A percentile compares a stretch with the other conserved stretches of the same genome.
Conservation (phyloP, 2,113 vertebrate genomes). For the Melanotaenia duboulayi region DNA sequence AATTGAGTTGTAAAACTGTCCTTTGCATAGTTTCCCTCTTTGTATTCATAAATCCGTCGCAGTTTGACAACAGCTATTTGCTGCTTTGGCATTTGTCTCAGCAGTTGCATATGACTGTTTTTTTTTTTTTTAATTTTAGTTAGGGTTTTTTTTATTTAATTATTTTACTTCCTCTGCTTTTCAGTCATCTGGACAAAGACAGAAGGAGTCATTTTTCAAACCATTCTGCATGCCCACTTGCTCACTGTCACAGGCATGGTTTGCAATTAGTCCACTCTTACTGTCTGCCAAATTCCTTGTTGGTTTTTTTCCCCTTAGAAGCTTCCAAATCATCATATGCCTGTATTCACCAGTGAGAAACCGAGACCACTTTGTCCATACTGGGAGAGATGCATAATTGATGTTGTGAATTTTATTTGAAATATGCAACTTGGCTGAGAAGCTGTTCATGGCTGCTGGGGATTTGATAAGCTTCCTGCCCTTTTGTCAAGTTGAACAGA, state of each 20-base stretch:
- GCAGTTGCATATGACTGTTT: slow-evolving; percentile 53
- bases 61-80: slow-evolving; percentile 67
- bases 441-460: slow-evolving; percentile 68
- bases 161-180: slow-evolving; percentile 42
- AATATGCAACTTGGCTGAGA: slow-evolving; percentile 63
- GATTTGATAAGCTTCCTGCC: slow-evolving; percentile 67
- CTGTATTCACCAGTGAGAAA: slow-evolving; percentile 42
- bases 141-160: slow-evolving; percentile 12
- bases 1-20: slow-evolving; percentile 7
- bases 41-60: slow-evolving; percentile 50
- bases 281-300: slow-evolving; percentile 67
- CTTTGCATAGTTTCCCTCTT: slow-evolving; percentile 37
- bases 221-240: slow-evolving; percentile 51
- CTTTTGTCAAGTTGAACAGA: slow-evolving; percentile 72
- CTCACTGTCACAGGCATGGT: slow-evolving; percentile 55
- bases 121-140: slow-evolving; percentile 26
- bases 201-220: slow-evolving; percentile 65
- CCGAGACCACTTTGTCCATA: slow-evolving; percentile 42
- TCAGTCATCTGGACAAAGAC: slow-evolving; percentile 70
- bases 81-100: slow-evolving; percentile 56
- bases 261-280: slow-evolving; percentile 69
- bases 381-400: slow-evolving; percentile 59
- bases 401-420: slow-evolving; percentile 63
- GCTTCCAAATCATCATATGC: slow-evolving; percentile 54
- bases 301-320: slow-evolving; percentile 52